These are phyloP conservation scores for Tautogolabrus adspersus DNA, from an alignment of 2,113 vertebrate genomes.

Conservation along the genomic window DNA sequence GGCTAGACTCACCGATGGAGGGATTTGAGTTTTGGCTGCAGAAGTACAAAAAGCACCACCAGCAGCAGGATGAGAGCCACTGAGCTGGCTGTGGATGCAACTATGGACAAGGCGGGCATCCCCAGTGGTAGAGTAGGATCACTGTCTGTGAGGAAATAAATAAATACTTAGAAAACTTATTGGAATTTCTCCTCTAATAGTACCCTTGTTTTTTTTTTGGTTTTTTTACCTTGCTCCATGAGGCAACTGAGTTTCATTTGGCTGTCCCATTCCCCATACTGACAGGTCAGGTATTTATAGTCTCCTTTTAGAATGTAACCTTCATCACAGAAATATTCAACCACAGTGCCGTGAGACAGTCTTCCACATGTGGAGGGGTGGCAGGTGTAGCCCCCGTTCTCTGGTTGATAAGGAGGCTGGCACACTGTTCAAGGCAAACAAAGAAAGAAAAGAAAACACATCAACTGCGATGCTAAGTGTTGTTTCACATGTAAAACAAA, in stretches of 20 bases:
- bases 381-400: slow-evolving; percentile 95
- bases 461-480: neutral
- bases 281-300: slow-evolving; percentile 97
- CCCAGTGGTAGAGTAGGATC: slow-evolving; percentile 86
- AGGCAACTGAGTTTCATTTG: slow-evolving; percentile 94
- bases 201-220: neutral
- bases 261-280: slow-evolving; percentile 94
- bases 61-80: slow-evolving; percentile 95
- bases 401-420: slow-evolving; percentile 90
- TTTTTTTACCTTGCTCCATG: slow-evolving; percentile 88
- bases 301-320: slow-evolving; percentile 96
- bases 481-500: neutral
- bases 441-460: neutral
- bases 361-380: slow-evolving; percentile 92
- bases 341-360: slow-evolving; percentile 91
- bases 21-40: slow-evolving; percentile 97
- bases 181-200: neutral
- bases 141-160: slow-evolving; percentile 81
- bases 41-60: slow-evolving; percentile 94
- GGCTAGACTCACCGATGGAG: slow-evolving; percentile 90
- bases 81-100: slow-evolving; percentile 95
- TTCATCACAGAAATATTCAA: slow-evolving; percentile 96
- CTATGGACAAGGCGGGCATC: slow-evolving; percentile 93
- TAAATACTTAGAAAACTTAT: neutral
- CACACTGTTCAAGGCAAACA: slow-evolving; percentile 83